Evolutionary conservation across 2,888 invertebrate species (phyloP), one percentile per base, ranked within the genome.

Genomic region (Tillus elongatus): DNA sequence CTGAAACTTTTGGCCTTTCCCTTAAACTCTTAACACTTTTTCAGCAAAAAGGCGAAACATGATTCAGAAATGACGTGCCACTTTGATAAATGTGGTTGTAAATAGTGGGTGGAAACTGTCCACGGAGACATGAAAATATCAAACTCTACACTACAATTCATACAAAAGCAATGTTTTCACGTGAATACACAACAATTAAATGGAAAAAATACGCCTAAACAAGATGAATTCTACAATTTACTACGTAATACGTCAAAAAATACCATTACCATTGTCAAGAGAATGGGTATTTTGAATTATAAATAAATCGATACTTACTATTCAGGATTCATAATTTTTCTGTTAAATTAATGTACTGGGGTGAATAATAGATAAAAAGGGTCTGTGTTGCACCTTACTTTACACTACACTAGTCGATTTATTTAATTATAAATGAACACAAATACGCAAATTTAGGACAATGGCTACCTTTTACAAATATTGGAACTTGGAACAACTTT

Each of bases 251-350:
- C 41, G 49, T 49, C 49, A 50, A 56, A 56, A 55, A 49, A 46
- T 46, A 44, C 39, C 38, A 35, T 33, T 14, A 44, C 49, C 52
- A 50, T 56, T 56, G 54, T 55, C 49, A 49, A 50, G 47, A 43
- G 28, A 43, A 42, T 43, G 49, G 45, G 46, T 44, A 50, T 42
- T 45, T 45, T 48, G 49, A 50, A 47, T 50, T 46, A 53, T 53
- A 55, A 54, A 54, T 62, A 60, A 63, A 61, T 60, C 58, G 56
- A 67, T 74, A 79, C 83, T 83, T 70, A 84, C 83, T 83, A 84
- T 77, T 84, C 83, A 57, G 83, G 83, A 77, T 82, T 82, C 82
- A 84, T 82, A 8, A 19, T 57, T 58, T 54, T 43, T 35, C 39
- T 43, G 35, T 49, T 41, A 40, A 42, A 38, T 35, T 33, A 30